Percentiles rank a stretch among this genome's conserved stretches.
Conservation (phyloP, 2,113 vertebrate species). For the Notarius lentiginosus region DNA sequence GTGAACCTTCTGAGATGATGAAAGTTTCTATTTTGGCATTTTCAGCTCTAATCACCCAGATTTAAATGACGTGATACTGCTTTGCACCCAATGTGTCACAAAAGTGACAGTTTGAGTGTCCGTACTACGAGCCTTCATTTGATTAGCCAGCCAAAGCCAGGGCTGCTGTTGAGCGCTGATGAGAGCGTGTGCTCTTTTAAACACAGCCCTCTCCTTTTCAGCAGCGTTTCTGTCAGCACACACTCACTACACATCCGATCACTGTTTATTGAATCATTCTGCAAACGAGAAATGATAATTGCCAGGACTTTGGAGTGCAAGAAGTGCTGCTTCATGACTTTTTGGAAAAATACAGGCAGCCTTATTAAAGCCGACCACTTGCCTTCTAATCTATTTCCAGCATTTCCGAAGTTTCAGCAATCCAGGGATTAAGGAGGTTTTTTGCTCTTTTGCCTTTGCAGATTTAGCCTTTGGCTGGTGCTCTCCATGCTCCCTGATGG, state of each 20-base stretch:
- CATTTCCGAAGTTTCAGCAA: constrained; percentile 80
- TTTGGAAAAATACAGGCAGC: constrained; percentile 66
- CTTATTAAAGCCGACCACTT: constrained; percentile 74
- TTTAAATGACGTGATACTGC: constrained; percentile 29
- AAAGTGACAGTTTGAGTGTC: constrained; percentile 52
- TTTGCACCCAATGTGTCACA: neutral
- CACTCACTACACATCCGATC: constrained; percentile 68
- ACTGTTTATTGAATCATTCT: constrained; percentile 80
- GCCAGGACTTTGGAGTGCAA: constrained; percentile 72
- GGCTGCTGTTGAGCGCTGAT: constrained; percentile 5
- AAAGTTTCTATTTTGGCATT: constrained; percentile 27
- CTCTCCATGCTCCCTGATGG: constrained; percentile 35
- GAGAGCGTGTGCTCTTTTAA: constrained; percentile 13
- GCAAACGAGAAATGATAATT: constrained; percentile 78
- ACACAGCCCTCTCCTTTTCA: constrained; percentile 57
- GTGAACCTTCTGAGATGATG: neutral
- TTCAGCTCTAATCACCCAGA: constrained; percentile 25
- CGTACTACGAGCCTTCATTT: constrained; percentile 69
- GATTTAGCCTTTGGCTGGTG: constrained; percentile 60
- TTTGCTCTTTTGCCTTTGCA: constrained; percentile 65
- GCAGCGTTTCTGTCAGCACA: constrained; percentile 67
- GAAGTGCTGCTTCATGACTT: constrained; percentile 80
- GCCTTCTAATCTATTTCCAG: constrained; percentile 79
- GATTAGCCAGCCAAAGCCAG: constrained; percentile 60
- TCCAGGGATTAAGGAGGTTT: constrained; percentile 72